Evolutionary conservation across 2,888 invertebrate genomes (phyloP), one percentile per base, ranked within the genome.

Genomic region (Drosophila borealis): DNA sequence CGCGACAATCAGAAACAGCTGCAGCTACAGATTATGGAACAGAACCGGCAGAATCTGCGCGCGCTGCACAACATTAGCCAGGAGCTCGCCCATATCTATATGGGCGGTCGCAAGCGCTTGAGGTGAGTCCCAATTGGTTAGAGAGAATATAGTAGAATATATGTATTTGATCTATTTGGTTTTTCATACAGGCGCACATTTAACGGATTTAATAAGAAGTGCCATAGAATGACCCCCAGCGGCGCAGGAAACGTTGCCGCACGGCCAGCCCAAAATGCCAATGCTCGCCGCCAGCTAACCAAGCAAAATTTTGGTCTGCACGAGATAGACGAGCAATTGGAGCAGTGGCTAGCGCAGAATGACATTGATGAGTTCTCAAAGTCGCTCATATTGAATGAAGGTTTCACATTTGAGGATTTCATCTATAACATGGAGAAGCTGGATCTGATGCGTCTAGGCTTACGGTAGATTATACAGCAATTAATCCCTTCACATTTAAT

Each of bases 341-440:
- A 95, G 0, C 94, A 94, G 37, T 98, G 98, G 97, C 92, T 97
- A 48, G 91, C 93, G 44, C 93, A 94, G 3, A 93, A 96, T 53
- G 94, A 95, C 2, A 93, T 98, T 44, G 96, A 97, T 81, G 93
- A 94, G 17, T 92, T 93, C 19, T 95, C 96, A 6, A 94, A 95
- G 57, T 93, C 94, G 46, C 94, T 94, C 87, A 95, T 98, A 80
- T 91, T 95, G 3, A 92, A 93, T 25, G 96, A 98, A 91, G 95
- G 96, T 74, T 98, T 96, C 91, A 95, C 95, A 0, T 94, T 97
- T 70, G 94, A 95, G 33, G 98, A 98, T 91, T 93, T 99, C 55
- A 92, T 98, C 70, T 94, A 94, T 71, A 95, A 96, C 83, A 95
- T 97, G 82, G 96, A 95, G 17, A 94, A 97, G 80, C 96, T 97